Base-by-base conservation (phyloP, 2,888 invertebrate genomes). In the Seira musarum region DNA sequence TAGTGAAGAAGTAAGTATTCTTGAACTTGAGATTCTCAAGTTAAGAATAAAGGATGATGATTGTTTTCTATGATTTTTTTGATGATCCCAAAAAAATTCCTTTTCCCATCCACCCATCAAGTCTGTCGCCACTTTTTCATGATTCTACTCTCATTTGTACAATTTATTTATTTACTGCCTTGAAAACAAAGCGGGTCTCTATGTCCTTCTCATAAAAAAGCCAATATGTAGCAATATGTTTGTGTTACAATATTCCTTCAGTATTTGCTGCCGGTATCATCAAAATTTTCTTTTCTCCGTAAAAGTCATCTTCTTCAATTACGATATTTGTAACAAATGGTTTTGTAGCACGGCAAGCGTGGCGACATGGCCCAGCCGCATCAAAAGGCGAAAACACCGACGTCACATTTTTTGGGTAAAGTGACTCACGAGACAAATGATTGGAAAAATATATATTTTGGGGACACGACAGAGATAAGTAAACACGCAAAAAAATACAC, bases 111-210 rank as follows among this genome's bases (percentile, higher is more conserved):
- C 80, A 75, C 80, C 80, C 80, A 80, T 78, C 73, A 73, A 78
- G 82, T 71, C 79, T 83, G 81, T 81, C 81, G 83, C 73, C 72
- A 71, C 72, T 72, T 73, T 82, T 76, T 80, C 76, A 70, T 73
- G 73, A 65, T 63, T 63, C 76, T 82, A 78, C 75, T 72, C 81
- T 82, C 82, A 82, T 84, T 82, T 82, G 83, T 83, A 74, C 76
- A 78, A 8, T 74, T 80, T 80, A 80, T 79, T 84, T 82, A 84
- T 84, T 84, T 84, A 84, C 82, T 84, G 70, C 84, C 53, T 75
- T 79, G 79, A 82, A 84, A 81, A 84, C 82, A 84, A 84, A 81
- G 65, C 70, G 71, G 57, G 72, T 66, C 75, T 77, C 78, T 67
- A 67, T 57, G 57, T 57, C 57, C 57, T 57, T 57, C 13, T 40